Percentiles rank a stretch among this genome's conserved stretches.
Evolutionary conservation across 2,888 invertebrate genomes (phyloP).

Genomic region (Tanytarsus gracilentus): DNA sequence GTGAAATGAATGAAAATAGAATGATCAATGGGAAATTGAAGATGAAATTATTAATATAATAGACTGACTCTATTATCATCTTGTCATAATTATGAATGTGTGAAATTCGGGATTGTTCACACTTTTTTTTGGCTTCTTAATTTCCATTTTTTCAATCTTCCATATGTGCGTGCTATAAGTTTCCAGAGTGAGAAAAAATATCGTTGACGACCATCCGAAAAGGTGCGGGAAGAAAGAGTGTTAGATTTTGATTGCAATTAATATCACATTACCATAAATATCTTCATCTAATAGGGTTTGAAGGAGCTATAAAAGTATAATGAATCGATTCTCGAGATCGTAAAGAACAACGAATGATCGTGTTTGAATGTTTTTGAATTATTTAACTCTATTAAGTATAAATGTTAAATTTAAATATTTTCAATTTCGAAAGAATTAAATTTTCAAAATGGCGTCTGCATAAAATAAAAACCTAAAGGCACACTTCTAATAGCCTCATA

Average conservation of each 20-base stretch:
- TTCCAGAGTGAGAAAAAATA: no score
- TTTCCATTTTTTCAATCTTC: neutral
- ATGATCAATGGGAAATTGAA: no score
- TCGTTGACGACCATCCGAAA: no score
- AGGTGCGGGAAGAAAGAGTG: no score
- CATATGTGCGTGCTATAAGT: neutral
- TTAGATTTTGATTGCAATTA: no score
- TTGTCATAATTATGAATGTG: constrained; percentile 6
- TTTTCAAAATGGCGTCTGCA: no score
- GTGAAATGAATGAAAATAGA: neutral
- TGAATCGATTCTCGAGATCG: neutral
- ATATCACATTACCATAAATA: no score
- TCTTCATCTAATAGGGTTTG: no score
- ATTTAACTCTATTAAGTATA: no score
- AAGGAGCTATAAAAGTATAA: no score
- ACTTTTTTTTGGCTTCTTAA: constrained; percentile 5
- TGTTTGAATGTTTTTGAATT: neutral
- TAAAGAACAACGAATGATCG: neutral
- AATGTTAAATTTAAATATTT: no score
- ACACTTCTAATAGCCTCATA: constrained; percentile 13
- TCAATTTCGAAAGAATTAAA: no score
- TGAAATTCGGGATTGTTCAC: constrained; percentile 11
- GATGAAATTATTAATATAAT: constrained; percentile 1
- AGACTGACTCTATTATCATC: constrained; percentile 9
- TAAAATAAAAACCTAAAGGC: neutral